These are phyloP conservation scores for Zaprionus ghesquierei DNA, from an alignment of 1,140 invertebrate species.

Conservation along the genomic window DNA sequence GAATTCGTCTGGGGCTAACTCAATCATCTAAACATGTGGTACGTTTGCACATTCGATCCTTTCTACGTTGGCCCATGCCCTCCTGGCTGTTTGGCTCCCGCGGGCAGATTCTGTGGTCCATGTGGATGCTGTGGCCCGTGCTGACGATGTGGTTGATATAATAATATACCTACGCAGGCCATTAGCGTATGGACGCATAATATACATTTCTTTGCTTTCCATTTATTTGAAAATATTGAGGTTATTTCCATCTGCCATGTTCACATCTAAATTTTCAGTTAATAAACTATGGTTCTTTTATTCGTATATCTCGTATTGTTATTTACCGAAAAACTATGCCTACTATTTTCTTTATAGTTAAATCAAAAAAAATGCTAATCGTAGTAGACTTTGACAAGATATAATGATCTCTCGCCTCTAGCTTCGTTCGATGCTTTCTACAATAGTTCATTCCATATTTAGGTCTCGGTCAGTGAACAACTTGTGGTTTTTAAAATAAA, in stretches of 20 bases:
- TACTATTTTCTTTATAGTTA: no score
- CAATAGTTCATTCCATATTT: slow-evolving; percentile 26
- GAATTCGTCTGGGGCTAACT: no score
- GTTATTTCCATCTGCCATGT: no score
- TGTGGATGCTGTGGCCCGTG: background rate
- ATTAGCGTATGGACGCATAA: no score
- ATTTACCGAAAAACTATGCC: no score
- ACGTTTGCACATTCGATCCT: slow-evolving; percentile 38
- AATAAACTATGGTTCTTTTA: no score
- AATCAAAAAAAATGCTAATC: background rate
- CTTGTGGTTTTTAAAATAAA: slow-evolving; percentile 6
- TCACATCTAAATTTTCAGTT: no score
- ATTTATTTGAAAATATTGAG: no score
- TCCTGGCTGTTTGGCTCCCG: slow-evolving; percentile 18
- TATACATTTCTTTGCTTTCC: no score
- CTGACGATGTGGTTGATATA: no score
- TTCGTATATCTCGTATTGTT: no score
- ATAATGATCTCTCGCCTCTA: background rate
- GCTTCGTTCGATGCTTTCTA: background rate
- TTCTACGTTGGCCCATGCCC: slow-evolving; percentile 52
- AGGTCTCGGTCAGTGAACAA: slow-evolving; percentile 19
- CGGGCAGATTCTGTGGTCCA: background rate
- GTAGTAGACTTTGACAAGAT: slow-evolving; percentile 13
- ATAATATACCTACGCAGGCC: no score
- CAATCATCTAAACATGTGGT: background rate